Conservation (phyloP, 2,113 vertebrate genomes). For the Taxidea taxus region DNA sequence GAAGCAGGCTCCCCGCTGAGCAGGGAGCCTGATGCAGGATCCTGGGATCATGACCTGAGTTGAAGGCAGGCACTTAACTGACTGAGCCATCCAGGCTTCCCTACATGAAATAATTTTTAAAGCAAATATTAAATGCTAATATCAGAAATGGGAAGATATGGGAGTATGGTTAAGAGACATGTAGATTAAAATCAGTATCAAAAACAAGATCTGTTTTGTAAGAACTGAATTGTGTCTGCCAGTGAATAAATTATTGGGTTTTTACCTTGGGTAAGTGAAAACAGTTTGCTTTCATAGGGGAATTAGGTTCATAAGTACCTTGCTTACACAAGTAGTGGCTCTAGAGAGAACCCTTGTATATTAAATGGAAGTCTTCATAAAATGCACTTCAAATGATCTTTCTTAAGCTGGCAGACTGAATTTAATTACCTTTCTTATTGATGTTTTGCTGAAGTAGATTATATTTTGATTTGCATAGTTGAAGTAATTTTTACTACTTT, state of each 20-base stretch:
- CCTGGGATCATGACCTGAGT: too few species aligned
- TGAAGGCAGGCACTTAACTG: too few species aligned
- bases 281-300: neutral
- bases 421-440: neutral
- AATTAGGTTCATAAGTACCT: neutral
- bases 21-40: too few species aligned
- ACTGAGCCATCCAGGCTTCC: too few species aligned
- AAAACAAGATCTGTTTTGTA: neutral
- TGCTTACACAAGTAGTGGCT: neutral
- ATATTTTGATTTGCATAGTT: conserved; percentile 35
- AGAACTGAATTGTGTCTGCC: neutral
- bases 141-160: neutral
- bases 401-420: neutral
- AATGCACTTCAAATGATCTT: neutral
- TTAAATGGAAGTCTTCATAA: neutral
- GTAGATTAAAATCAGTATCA: neutral
- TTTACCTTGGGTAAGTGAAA: neutral
- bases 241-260: neutral
- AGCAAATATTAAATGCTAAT: neutral
- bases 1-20: too few species aligned
- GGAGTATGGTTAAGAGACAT: neutral
- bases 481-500: neutral
- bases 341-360: neutral
- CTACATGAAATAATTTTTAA: conserved; percentile 10
- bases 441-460: neutral